These are phyloP conservation scores for Araneus ventricosus DNA, from an alignment of 1,140 invertebrate species.

Conservation along the genomic window DNA sequence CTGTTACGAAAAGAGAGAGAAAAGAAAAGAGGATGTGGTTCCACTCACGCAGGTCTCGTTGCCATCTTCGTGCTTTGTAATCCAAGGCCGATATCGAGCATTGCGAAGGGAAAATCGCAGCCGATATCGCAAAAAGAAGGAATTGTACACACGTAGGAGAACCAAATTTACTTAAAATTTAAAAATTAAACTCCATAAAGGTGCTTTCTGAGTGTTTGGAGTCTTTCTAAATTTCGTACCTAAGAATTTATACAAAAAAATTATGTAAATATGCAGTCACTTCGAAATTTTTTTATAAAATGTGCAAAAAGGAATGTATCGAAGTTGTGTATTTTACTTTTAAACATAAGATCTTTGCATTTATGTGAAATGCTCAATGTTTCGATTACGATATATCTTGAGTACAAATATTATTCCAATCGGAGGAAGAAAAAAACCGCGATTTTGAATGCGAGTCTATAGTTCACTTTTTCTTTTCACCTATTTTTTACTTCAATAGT, in stretches of 20 bases:
- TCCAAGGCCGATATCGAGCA: too few species aligned
- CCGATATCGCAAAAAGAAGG: too few species aligned
- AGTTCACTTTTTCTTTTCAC: not conserved
- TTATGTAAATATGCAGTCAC: not conserved
- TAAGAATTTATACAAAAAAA: slow-evolving; percentile 23
- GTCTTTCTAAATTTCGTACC: slow-evolving; percentile 44
- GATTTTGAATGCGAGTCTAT: not conserved
- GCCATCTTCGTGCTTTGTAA: slow-evolving; percentile 12
- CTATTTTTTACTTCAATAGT: not conserved
- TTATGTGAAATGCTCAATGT: slow-evolving; percentile 48
- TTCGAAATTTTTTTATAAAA: not conserved
- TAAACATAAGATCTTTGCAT: not conserved
- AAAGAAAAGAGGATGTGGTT: not conserved
- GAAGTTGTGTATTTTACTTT: slow-evolving; percentile 22
- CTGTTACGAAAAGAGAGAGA: not conserved
- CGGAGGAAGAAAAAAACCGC: not conserved
- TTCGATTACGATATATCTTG: not conserved
- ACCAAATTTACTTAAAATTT: too few species aligned
- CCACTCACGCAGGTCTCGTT: slow-evolving; percentile 25
- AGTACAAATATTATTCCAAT: slow-evolving; percentile 48
- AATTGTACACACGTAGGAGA: too few species aligned
- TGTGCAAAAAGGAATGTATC: not conserved
- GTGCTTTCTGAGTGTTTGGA: not conserved
- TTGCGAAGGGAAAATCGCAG: too few species aligned
- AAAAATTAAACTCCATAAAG: not conserved